Conservation (phyloP, 2,888 invertebrate genomes). For the Ferdinandea cuprea region DNA sequence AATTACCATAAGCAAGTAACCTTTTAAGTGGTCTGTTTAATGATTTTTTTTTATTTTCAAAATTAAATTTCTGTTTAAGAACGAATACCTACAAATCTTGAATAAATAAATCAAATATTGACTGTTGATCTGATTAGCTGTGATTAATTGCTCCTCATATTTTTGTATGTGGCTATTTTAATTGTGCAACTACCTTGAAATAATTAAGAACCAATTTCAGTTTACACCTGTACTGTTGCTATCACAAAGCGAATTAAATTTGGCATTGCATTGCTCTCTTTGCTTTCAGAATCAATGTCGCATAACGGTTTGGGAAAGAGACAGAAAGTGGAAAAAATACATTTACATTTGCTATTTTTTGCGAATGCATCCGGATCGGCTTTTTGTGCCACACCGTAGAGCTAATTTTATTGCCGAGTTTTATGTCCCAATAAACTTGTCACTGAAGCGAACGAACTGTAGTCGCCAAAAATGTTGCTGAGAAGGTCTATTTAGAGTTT, state of each 20-base stretch:
- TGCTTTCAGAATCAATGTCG: slow-evolving; percentile 27
- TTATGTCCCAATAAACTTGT: slow-evolving; percentile 31
- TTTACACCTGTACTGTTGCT: neutral
- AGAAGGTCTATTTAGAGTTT: slow-evolving; percentile 4
- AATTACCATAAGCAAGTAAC: slow-evolving; percentile 7
- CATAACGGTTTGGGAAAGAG: neutral
- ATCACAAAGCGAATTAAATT: slow-evolving; percentile 13
- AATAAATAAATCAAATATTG: slow-evolving; percentile 9
- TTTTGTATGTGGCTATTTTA: slow-evolving; percentile 5
- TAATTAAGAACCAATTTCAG: slow-evolving; percentile 20
- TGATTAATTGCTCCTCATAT: slow-evolving; percentile 31
- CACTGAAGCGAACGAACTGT: neutral
- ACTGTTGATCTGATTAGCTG: neutral
- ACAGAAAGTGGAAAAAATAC: neutral
- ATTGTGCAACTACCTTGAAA: slow-evolving; percentile 11
- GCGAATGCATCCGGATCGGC: slow-evolving; percentile 7
- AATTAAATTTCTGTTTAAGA: neutral
- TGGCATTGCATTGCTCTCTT: neutral
- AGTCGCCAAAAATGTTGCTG: neutral
- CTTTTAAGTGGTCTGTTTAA: neutral
- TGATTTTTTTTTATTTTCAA: neutral
- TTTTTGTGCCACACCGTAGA: neutral
- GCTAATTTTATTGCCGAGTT: slow-evolving; percentile 8
- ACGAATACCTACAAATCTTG: neutral
- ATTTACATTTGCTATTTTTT: neutral